Conservation (phyloP, 2,888 invertebrate genomes). For the Cosmia trapezina region DNA sequence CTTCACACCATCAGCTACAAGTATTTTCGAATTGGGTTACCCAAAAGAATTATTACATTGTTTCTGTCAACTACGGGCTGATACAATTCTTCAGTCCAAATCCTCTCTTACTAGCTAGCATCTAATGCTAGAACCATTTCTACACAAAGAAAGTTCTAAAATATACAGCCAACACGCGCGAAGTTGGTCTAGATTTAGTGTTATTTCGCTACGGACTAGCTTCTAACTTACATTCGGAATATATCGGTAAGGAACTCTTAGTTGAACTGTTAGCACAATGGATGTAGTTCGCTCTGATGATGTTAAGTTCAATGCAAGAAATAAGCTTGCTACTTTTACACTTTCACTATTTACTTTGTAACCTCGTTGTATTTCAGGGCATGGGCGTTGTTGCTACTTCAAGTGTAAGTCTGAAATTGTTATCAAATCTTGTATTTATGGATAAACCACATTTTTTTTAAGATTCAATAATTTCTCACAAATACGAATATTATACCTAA, state of each 20-base stretch:
- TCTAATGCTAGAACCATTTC: conserved; percentile 57
- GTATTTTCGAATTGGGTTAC: neutral
- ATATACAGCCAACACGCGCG: conserved; percentile 66
- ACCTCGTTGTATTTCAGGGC: conserved; percentile 51
- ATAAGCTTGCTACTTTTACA: neutral
- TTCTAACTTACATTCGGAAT: conserved; percentile 68
- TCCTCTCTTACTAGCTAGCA: conserved; percentile 47
- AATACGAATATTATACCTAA: too few relatives aligned
- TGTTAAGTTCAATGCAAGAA: conserved; percentile 20
- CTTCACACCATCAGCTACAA: neutral
- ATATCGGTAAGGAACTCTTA: conserved; percentile 64
- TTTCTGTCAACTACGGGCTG: conserved; percentile 24
- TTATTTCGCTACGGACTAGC: conserved; percentile 68
- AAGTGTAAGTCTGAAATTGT: conserved; percentile 62
- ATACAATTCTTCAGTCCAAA: conserved; percentile 55
- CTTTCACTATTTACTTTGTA: neutral
- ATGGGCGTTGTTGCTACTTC: conserved; percentile 63
- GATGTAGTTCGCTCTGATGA: conserved; percentile 49
- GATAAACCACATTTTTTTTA: neutral
- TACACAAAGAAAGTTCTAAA: conserved; percentile 67
- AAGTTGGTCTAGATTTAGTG: conserved; percentile 70
- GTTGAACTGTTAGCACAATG: conserved; percentile 51
- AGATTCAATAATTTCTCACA: too few relatives aligned
- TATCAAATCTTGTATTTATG: neutral
- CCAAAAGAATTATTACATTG: conserved; percentile 2